Conservation (phyloP, 2,797 vertebrate genomes). For the Mormyrus hasselquistii region DNA sequence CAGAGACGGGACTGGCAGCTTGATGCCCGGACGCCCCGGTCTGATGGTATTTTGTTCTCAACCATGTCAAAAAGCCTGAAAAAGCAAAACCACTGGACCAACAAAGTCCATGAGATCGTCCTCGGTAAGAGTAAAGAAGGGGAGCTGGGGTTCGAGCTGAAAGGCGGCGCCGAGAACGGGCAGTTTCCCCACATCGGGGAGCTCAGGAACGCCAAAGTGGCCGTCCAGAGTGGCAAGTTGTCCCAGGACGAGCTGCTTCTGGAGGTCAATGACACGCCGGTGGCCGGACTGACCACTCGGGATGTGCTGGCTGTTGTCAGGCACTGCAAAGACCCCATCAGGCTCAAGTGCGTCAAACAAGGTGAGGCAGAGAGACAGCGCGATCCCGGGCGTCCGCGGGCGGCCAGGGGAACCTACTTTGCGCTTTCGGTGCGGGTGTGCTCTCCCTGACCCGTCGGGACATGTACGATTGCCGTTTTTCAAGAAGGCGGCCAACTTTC, state of each 20-base stretch:
- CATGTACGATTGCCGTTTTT: slow-evolving; percentile 28
- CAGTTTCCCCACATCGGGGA: slow-evolving; percentile 89
- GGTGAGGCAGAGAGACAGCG: slow-evolving; percentile 59
- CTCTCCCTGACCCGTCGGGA: not conserved
- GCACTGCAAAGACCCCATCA: slow-evolving; percentile 90
- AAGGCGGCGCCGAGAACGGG: slow-evolving; percentile 90
- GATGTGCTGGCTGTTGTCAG: slow-evolving; percentile 91
- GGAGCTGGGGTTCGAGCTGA: slow-evolving; percentile 80
- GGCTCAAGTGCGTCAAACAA: slow-evolving; percentile 93
- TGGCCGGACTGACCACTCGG: slow-evolving; percentile 90
- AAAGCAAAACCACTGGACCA: slow-evolving; percentile 96
- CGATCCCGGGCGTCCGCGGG: not conserved
- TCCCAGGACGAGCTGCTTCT: slow-evolving; percentile 74
- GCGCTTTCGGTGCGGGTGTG: not conserved
- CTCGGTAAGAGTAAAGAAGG: slow-evolving; percentile 75
- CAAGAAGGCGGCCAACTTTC: slow-evolving; percentile 14
- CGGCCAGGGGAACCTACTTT: not conserved
- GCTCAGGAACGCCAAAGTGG: slow-evolving; percentile 70
- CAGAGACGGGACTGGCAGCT: slow-evolving; percentile 30
- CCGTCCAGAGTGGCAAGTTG: slow-evolving; percentile 68
- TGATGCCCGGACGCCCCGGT: slow-evolving; percentile 41
- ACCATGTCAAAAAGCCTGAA: slow-evolving; percentile 94
- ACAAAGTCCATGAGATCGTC: slow-evolving; percentile 89
- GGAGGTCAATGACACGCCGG: slow-evolving; percentile 94
- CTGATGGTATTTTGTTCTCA: slow-evolving; percentile 42